A percentile compares a stretch with the other conserved stretches of the same genome.
These are phyloP conservation scores for Agrochola lota DNA, from an alignment of 2,888 invertebrate genomes.

Conservation along the genomic window DNA sequence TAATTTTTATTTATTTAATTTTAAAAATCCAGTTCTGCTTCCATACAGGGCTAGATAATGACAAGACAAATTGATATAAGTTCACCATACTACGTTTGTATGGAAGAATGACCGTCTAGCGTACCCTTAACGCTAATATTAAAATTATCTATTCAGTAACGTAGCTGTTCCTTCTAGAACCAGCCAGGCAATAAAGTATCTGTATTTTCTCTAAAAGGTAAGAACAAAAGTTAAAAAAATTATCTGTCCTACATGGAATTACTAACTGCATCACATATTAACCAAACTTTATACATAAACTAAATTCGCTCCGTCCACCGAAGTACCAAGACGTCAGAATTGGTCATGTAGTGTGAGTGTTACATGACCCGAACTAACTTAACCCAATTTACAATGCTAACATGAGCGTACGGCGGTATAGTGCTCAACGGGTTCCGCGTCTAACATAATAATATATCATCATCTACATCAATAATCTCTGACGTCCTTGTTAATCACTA, in stretches of 20 bases:
- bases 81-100: too few relatives aligned
- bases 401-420: slow-evolving; percentile 46
- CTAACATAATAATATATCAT: slow-evolving; percentile 40
- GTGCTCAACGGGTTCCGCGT: slow-evolving; percentile 45
- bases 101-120: too few relatives aligned
- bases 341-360: slow-evolving; percentile 57
- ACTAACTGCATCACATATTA: slow-evolving; percentile 12
- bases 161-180: background rate
- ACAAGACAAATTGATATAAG: too few relatives aligned
- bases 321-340: slow-evolving; percentile 51
- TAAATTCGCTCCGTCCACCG: slow-evolving; percentile 42
- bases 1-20: too few relatives aligned
- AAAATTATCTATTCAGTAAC: background rate
- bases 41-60: too few relatives aligned
- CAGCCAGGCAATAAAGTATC: too few relatives aligned
- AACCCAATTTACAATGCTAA: slow-evolving; percentile 68
- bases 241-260: background rate
- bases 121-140: background rate
- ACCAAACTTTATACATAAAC: slow-evolving; percentile 13
- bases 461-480: slow-evolving; percentile 45
- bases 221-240: background rate
- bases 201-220: background rate
- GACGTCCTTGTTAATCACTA: slow-evolving; percentile 54
- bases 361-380: slow-evolving; percentile 64
- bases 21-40: too few relatives aligned